Evolutionary conservation across 2,113 vertebrate species (phyloP), one percentile per base, ranked within the genome.

Genomic region (Centropristis striata): DNA sequence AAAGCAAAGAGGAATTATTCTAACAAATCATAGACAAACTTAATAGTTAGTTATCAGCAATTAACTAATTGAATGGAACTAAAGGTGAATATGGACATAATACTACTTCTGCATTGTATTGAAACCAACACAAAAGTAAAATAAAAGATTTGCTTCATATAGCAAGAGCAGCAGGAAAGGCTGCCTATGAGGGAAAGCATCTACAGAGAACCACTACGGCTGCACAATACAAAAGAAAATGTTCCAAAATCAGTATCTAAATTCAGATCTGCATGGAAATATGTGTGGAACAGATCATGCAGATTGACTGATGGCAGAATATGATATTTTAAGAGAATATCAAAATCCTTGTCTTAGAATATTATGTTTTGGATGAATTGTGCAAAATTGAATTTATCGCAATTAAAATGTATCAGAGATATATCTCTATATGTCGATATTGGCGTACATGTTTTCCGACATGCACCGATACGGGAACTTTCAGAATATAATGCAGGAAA

Each of bases 31-130:
- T 0, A 55, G 72, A 13, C 41, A 21, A 50, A 76, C 47, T 42
- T 64, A 71, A 91, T 61, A 65, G 64, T 61, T 60, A 28, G 55
- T 81, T 75, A 88, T 88, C 73, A 83, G 71, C 84, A 88, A 89
- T 89, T 85, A 88, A 59, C 41, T 80, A 7, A 82, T 90, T 87
- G 59, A 70, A 84, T 32, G 55, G 39, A 68, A 58, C 51, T 41
- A 53, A 77, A 81, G 82, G 66, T 69, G 46, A 83, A 65, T 77
- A 32, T 18, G 58, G 25, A 67, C 51, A 59, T 44, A 74, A 73
- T 27, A 14, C 10, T 18, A 23, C 16, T 23, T 47, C 23, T 68
- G 27, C 25, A 25, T 64, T 3, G 41, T 47, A 63, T 66, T 78
- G 28, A 50, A 57, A 59, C 21, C 23, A 1, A 4, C 27, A 59